Base-by-base conservation (phyloP, 1,140 invertebrate species). In the Drosophila quadrilineata region DNA sequence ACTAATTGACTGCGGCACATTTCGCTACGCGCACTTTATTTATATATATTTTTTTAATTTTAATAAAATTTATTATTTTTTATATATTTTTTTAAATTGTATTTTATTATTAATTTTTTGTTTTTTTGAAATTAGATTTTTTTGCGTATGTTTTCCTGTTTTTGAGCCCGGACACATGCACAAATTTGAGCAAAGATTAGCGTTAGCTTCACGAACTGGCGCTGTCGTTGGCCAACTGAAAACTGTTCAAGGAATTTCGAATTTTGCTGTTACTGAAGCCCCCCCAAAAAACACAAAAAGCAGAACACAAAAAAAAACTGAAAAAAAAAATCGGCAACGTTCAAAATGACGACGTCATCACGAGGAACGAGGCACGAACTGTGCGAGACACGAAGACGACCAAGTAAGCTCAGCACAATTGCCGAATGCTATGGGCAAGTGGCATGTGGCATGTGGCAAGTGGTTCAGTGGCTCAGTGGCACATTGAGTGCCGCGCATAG, bases 181-280 rank as follows among this genome's bases (percentile, higher is more conserved):
- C n/a, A n/a, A n/a, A n/a, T n/a, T n/a, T n/a, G n/a, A n/a, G n/a
- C n/a, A n/a, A n/a, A n/a, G n/a, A n/a, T n/a, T n/a, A n/a, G n/a
- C n/a, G n/a, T n/a, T n/a, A n/a, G n/a, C n/a, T n/a, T 50, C 9
- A 43, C 29, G 52, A 41, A 36, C 64, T 52, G 65, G 33, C 60
- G 56, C 53, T 40, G 63, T 35, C 79, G 69, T 67, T 71, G 69
- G 79, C 70, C 57, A 84, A 85, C 56, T 69, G 79, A 26, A 52
- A 66, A 84, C 79, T 82, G 69, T 66, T 70, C 33, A 41, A 60
- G 43, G 40, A 41, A 69, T 36, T 48, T 57, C 24, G 46, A 66
- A 45, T 24, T 53, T 35, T 52, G 59, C 40, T 56, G 50, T 63
- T 46, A 70, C 60, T 56, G n/a, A n/a, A n/a, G 70, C 58, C 64